Evolutionary conservation across 2,888 invertebrate species (phyloP).

Genomic region (Pollenia angustigena): DNA sequence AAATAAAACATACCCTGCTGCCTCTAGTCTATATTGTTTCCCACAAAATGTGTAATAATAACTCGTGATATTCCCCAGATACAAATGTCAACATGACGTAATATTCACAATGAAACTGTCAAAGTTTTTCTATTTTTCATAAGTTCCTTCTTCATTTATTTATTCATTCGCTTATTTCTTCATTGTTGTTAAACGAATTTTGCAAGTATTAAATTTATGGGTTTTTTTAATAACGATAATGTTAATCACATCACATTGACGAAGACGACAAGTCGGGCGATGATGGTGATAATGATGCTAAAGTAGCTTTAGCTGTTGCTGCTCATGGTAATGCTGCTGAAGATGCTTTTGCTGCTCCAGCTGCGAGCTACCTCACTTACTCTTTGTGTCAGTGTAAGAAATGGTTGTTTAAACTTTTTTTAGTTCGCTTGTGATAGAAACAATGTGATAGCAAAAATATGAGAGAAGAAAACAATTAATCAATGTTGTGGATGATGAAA

Average conservation of each 20-base stretch:
- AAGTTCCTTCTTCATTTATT: not conserved
- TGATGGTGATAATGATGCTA: not conserved
- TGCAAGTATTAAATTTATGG: conserved; percentile 63
- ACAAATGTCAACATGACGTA: conserved; percentile 61
- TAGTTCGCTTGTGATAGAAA: conserved; percentile 16
- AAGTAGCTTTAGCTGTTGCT: not conserved
- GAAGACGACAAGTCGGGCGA: not conserved
- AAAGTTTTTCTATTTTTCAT: conserved; percentile 56
- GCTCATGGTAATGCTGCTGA: not conserved
- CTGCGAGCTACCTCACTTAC: not conserved
- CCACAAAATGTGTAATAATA: conserved; percentile 24
- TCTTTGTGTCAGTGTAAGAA: not conserved
- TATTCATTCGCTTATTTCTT: conserved; percentile 38
- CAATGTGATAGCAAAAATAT: not conserved
- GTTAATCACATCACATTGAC: conserved; percentile 50
- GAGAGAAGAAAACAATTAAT: conserved; percentile 58
- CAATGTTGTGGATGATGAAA: conserved; percentile 53
- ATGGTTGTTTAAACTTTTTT: conserved; percentile 32
- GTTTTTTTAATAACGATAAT: conserved; percentile 62
- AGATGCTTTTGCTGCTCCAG: not conserved
- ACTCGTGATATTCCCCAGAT: conserved; percentile 61
- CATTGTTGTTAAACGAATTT: conserved; percentile 37
- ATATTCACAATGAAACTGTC: conserved; percentile 66
- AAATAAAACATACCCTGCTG: not conserved
- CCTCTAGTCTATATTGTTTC: not conserved